These are phyloP conservation scores for Ichneumoninae sp. DNA, from an alignment of 2,888 invertebrate genomes.

Conservation along the genomic window DNA sequence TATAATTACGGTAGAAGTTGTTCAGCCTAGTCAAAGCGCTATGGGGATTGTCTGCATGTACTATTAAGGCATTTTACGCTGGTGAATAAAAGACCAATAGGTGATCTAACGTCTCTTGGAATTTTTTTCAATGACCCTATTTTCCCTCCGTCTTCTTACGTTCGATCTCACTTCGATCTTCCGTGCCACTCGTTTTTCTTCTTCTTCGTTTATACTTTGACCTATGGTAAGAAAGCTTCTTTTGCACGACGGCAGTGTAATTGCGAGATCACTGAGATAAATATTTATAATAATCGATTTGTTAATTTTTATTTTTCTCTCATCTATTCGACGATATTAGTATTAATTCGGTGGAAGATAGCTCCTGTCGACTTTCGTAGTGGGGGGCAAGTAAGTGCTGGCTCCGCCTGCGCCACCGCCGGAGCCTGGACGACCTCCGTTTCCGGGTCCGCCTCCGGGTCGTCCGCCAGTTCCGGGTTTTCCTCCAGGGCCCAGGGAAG, in stretches of 20 bases:
- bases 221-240: conserved; percentile 10
- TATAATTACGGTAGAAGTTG: conserved; percentile 15
- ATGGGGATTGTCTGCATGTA: conserved; percentile 34
- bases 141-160: not conserved
- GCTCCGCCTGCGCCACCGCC: conserved; percentile 46
- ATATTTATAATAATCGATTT: conserved; percentile 16
- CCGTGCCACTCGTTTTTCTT: not conserved
- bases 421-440: conserved; percentile 28
- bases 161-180: not conserved
- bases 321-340: conserved; percentile 8
- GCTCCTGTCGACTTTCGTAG: conserved; percentile 73
- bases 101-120: conserved; percentile 10
- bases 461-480: conserved; percentile 54
- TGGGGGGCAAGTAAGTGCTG: conserved; percentile 75
- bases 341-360: conserved; percentile 77
- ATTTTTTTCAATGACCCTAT: conserved; percentile 20
- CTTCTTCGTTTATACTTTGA: conserved; percentile 16
- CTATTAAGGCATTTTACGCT: conserved; percentile 40
- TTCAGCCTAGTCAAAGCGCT: conserved; percentile 49
- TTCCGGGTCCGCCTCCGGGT: conserved; percentile 42
- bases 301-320: not conserved
- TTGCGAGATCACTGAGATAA: conserved; percentile 54
- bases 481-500: conserved; percentile 55
- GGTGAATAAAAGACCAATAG: conserved; percentile 13
- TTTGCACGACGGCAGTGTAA: conserved; percentile 10